Evolutionary conservation across 2,113 vertebrate genomes (phyloP).

Genomic region (Columbina picui): DNA sequence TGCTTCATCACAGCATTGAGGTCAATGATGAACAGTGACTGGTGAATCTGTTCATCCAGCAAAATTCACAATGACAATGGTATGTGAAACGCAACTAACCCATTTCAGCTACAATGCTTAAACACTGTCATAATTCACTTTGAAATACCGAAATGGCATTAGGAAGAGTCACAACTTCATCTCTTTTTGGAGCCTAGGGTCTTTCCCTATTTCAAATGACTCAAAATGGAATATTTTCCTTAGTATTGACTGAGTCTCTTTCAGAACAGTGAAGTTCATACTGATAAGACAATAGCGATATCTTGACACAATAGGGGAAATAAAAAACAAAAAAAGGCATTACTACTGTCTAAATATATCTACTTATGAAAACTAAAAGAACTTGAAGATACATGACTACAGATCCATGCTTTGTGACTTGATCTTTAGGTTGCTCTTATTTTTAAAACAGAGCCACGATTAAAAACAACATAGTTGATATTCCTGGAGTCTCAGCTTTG

Average conservation of each 20-base stretch:
- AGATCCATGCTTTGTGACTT: background rate
- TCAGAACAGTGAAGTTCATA: background rate
- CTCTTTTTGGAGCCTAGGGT: background rate
- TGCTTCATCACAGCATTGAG: background rate
- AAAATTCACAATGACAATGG: background rate
- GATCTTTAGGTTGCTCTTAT: background rate
- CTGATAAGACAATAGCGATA: background rate
- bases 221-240: background rate
- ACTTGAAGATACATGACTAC: background rate
- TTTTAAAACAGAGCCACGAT: background rate
- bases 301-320: background rate
- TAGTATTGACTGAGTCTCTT: background rate
- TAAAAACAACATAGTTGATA: background rate
- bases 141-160: background rate
- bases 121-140: background rate
- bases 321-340: background rate
- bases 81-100: rapidly evolving
- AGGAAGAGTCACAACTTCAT: background rate
- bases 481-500: background rate
- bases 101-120: background rate
- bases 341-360: background rate
- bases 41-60: background rate
- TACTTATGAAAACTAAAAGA: background rate
- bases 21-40: background rate
- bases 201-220: background rate